phyloP scores from a whole-genome alignment of 2,113 vertebrate genomes.

The Oplegnathus fasciatus region DNA sequence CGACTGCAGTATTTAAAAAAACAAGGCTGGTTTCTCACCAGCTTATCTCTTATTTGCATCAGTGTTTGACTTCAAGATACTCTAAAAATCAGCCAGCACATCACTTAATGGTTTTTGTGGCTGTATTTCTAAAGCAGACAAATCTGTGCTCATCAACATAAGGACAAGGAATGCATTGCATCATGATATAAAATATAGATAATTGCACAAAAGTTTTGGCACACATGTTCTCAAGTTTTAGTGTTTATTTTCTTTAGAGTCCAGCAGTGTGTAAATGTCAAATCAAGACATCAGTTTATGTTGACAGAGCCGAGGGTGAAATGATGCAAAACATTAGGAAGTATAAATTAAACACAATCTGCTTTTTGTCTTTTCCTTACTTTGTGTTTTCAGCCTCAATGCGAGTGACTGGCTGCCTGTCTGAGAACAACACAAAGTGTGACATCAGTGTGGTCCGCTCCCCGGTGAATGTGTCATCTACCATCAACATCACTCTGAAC shows the following conservation, averaged over 20 bases:
- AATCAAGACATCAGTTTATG: not conserved
- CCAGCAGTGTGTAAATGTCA: not conserved
- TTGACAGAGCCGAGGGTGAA: not conserved
- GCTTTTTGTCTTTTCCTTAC: not conserved
- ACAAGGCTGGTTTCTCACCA: not conserved
- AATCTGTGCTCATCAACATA: not conserved
- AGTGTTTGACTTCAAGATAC: not conserved
- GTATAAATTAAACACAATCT: not conserved
- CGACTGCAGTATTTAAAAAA: not conserved
- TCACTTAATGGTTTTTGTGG: not conserved
- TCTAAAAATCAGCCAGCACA: not conserved
- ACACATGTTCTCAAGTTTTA: not conserved
- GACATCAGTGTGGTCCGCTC: fast-evolving
- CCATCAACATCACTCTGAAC: slow-evolving; percentile 32
- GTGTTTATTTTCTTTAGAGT: not conserved
- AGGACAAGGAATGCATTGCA: not conserved
- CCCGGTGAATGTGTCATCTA: slow-evolving; percentile 41
- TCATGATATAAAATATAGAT: not conserved
- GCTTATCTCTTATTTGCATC: not conserved
- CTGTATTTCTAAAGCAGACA: not conserved
- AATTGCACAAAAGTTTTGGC: too few species aligned
- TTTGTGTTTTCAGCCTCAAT: slow-evolving; percentile 24
- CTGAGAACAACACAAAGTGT: slow-evolving; percentile 14
- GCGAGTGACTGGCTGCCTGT: slow-evolving; percentile 27
- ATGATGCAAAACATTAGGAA: not conserved